Percentiles rank a stretch among this genome's conserved stretches.
Evolutionary conservation across 1,140 invertebrate species (phyloP).

Genomic region (Papilio polytes): DNA sequence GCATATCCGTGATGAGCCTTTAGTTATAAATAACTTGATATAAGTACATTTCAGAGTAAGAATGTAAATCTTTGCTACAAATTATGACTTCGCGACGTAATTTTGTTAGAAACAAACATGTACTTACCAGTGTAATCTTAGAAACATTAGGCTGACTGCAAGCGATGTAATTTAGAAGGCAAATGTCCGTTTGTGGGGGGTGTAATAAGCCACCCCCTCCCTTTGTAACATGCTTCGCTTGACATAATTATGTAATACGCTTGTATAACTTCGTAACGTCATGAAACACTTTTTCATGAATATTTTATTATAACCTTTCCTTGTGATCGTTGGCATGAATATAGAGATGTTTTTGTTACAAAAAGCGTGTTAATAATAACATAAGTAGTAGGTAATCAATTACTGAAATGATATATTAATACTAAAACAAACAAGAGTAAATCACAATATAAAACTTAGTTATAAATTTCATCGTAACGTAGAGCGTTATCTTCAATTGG

Average conservation of each 20-base stretch:
- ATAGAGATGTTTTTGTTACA: not conserved
- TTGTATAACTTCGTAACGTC: slow-evolving; percentile 11
- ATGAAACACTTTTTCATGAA: slow-evolving; percentile 20
- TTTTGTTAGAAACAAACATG: slow-evolving; percentile 30
- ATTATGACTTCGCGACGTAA: slow-evolving; percentile 1
- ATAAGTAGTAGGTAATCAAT: too few species aligned
- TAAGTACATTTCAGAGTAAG: too few species aligned
- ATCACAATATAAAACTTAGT: too few species aligned
- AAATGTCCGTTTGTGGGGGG: slow-evolving; percentile 30
- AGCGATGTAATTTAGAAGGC: slow-evolving; percentile 26
- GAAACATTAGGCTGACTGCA: slow-evolving; percentile 33
- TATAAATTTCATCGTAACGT: too few species aligned
- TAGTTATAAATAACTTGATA: too few species aligned
- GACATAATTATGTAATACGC: slow-evolving; percentile 14
- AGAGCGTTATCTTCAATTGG: too few species aligned
- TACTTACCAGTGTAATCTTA: slow-evolving; percentile 24
- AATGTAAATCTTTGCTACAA: not conserved
- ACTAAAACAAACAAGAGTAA: too few species aligned
- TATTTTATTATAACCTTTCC: slow-evolving; percentile 8
- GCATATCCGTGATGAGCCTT: too few species aligned
- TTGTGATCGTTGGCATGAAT: not conserved
- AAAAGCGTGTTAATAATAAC: too few species aligned
- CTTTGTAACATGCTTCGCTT: not conserved
- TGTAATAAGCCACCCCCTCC: slow-evolving; percentile 1
- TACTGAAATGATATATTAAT: too few species aligned